Evolutionary conservation across 2,113 vertebrate genomes (phyloP), one percentile per base, ranked within the genome.

Genomic region (Perca fluviatilis): DNA sequence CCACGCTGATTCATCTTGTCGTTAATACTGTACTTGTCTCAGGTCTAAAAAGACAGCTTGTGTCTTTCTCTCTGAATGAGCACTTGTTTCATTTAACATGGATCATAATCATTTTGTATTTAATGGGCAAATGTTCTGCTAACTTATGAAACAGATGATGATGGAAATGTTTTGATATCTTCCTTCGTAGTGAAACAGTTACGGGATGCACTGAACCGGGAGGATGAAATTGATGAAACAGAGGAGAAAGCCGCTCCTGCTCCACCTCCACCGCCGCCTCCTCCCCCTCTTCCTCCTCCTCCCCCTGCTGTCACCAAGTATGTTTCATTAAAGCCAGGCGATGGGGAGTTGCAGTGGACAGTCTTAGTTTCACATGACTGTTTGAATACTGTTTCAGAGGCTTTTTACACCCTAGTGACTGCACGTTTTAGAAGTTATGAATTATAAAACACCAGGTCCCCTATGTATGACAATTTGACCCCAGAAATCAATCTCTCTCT

Each of bases 181-280:
- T 80, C 7, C 30, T 10, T 54, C 77, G n/a, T 11, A 95, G 95
- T 94, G 54, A 89, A 86, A 58, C 50, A 83, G 18, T 69, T 95
- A 27, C 79, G 86, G 64, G 88, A 90, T 12, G 60, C 54, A 15
- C 18, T 83, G 65, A 80, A 65, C 61, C 30, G 1, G 0, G n/a
- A 58, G 40, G 47, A 77, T 6, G 60, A 70, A 5, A 8, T 13
- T 0, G 30, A 18, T 0, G 80, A 83, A 74, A 69, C 57, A 27
- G 56, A 74, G 23, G 62, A 77, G 19, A 51, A n/a, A 0, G 18
- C 68, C 10, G 16, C 3, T 25, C 53, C 78, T 25, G 18, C 70
- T 6, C 66, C 86, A 0, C 87, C 89, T 0, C 94, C 93, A 0
- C 93, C 86, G 0, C 89, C 87, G 0, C 91, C 74, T 0, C 92